Percentiles rank a stretch among this genome's conserved stretches.
phyloP scores from a whole-genome alignment of 64 coral and sea anemone species.

The Porites australiensis region DNA sequence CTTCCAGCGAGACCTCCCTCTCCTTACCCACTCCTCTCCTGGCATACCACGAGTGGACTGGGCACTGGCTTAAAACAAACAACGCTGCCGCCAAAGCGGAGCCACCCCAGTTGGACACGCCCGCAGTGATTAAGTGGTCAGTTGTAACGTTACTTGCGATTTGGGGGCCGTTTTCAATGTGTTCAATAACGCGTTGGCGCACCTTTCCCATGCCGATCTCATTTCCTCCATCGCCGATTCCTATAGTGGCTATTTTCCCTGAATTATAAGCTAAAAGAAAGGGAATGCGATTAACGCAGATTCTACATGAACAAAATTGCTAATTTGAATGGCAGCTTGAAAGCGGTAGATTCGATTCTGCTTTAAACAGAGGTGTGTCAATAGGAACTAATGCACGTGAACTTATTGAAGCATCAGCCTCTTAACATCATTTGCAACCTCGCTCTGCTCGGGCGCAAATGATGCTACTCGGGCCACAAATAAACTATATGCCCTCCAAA shows the following conservation, averaged over 20 bases:
- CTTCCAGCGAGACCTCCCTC: background rate
- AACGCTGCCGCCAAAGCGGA: constrained; percentile 84
- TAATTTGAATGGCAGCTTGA: too few relatives aligned
- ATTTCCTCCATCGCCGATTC: constrained; percentile 98
- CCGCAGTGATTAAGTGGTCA: constrained; percentile 91
- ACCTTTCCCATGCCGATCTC: constrained; percentile 99
- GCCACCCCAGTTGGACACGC: constrained; percentile 98
- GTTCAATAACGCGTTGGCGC: constrained; percentile 27
- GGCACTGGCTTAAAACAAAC: constrained; percentile 76
- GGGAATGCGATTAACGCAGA: background rate
- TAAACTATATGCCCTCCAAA: too few relatives aligned
- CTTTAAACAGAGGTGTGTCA: too few relatives aligned
- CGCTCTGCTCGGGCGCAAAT: too few relatives aligned
- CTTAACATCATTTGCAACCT: too few relatives aligned
- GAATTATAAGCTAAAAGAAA: constrained; percentile 44
- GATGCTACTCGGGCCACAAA: too few relatives aligned
- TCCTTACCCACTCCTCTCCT: constrained; percentile 59
- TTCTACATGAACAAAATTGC: too few relatives aligned
- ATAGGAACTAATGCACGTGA: too few relatives aligned
- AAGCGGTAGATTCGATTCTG: too few relatives aligned
- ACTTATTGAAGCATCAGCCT: too few relatives aligned
- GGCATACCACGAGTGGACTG: constrained; percentile 77
- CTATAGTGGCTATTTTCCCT: constrained; percentile 71
- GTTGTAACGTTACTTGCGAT: constrained; percentile 79
- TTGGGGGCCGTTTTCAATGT: constrained; percentile 77